phyloP scores from a whole-genome alignment of 2,888 invertebrate species.

The Lithophane semibrunnea region DNA sequence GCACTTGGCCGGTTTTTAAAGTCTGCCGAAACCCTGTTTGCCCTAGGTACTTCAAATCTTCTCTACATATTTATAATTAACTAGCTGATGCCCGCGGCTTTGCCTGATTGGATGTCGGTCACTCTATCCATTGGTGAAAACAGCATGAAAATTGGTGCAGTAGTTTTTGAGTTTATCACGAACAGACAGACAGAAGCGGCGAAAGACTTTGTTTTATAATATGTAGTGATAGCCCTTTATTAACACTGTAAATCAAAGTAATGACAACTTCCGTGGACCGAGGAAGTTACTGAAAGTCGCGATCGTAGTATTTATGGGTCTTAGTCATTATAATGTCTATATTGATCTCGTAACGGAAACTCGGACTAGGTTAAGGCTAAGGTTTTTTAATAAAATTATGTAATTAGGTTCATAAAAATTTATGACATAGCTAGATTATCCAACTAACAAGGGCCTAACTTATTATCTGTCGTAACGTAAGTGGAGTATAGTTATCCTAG shows the following conservation, averaged over 20 bases:
- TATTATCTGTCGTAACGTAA: constrained; percentile 7
- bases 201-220: too few species aligned
- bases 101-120: too few species aligned
- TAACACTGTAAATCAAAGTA: constrained; percentile 24
- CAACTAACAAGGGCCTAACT: neutral
- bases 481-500: neutral
- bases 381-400: constrained; percentile 5
- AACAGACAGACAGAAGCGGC: too few species aligned
- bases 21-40: neutral
- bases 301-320: neutral
- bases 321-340: constrained; percentile 1
- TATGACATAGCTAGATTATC: neutral
- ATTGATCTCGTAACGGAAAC: constrained; percentile 1
- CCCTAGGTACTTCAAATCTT: too few species aligned
- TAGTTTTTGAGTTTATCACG: too few species aligned
- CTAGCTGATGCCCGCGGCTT: too few species aligned
- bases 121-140: too few species aligned
- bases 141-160: too few species aligned
- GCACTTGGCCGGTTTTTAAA: neutral
- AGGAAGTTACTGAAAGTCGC: constrained; percentile 39
- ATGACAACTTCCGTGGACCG: constrained; percentile 33
- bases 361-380: constrained; percentile 33
- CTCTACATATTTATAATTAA: too few species aligned
- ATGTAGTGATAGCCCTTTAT: too few species aligned
- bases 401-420: constrained; percentile 20